A percentile compares a stretch with the other conserved stretches of the same genome.
Evolutionary conservation across 2,797 vertebrate species (phyloP).

Genomic region (Dromococcyx pavoninus): DNA sequence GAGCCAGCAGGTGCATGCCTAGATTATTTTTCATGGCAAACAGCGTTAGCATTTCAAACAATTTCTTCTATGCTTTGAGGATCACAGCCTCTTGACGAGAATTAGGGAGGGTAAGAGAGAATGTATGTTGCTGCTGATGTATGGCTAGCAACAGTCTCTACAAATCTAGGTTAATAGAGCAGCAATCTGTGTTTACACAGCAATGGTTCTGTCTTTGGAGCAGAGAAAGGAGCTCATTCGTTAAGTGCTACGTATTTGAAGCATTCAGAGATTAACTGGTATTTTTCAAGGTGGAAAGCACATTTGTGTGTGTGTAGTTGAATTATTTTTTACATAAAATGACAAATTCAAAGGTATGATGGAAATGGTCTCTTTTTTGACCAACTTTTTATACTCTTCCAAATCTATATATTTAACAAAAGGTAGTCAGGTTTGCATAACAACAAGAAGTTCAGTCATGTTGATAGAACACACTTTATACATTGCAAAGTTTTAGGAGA

Average conservation of each 20-base stretch:
- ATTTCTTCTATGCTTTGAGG: not conserved
- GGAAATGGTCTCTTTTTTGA: not conserved
- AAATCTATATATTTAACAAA: not conserved
- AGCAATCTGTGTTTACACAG: not conserved
- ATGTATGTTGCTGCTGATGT: not conserved
- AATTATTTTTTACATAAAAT: not conserved
- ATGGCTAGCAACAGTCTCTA: not conserved
- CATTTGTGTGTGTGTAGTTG: not conserved
- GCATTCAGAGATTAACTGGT: not conserved
- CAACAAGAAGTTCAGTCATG: not conserved
- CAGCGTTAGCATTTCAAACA: not conserved
- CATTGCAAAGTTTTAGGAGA: not conserved
- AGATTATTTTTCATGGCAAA: slow-evolving; percentile 13
- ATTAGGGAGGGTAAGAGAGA: not conserved
- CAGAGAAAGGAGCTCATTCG: not conserved
- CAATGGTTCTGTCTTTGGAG: not conserved
- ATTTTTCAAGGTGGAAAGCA: not conserved
- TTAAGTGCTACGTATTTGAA: not conserved
- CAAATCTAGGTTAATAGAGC: slow-evolving; percentile 61
- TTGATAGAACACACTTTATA: not conserved
- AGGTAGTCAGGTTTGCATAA: not conserved
- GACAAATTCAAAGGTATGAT: not conserved
- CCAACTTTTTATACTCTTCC: not conserved
- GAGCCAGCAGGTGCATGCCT: slow-evolving; percentile 5
- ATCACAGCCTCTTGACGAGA: not conserved